Percentiles rank a stretch among this genome's conserved stretches.
phyloP scores from a whole-genome alignment of 2,888 invertebrate species.

The Netelia fuscicornis region DNA sequence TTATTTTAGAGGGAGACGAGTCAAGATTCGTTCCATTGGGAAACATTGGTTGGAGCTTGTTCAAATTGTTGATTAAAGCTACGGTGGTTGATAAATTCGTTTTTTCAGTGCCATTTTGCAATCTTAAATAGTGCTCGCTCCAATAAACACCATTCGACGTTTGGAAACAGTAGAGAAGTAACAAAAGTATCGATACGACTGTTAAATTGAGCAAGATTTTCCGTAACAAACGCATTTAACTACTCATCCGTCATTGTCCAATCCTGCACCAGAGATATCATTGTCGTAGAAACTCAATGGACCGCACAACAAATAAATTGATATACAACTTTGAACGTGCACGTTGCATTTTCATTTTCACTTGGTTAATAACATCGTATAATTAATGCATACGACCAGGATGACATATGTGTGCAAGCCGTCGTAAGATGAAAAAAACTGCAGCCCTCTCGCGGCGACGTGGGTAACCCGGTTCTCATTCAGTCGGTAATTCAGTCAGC shows the following conservation, averaged over 20 bases:
- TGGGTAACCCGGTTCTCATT: too few relatives aligned
- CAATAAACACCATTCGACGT: constrained; percentile 76
- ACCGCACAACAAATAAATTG: not conserved
- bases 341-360: constrained; percentile 58
- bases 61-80: constrained; percentile 25
- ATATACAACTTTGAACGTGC: constrained; percentile 25
- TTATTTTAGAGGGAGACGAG: constrained; percentile 32
- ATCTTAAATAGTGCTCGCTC: constrained; percentile 64
- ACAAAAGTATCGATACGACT: constrained; percentile 76
- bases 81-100: constrained; percentile 73
- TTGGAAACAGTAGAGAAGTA: constrained; percentile 81
- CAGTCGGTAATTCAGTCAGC: too few relatives aligned
- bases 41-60: constrained; percentile 22
- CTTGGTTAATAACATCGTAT: constrained; percentile 4
- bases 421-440: too few relatives aligned
- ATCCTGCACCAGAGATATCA: constrained; percentile 34
- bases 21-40: constrained; percentile 17
- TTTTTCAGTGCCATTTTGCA: constrained; percentile 71
- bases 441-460: too few relatives aligned
- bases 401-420: too few relatives aligned
- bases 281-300: constrained; percentile 29
- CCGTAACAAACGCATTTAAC: constrained; percentile 83
- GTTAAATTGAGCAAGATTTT: constrained; percentile 80
- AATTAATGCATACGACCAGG: not conserved
- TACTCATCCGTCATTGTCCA: constrained; percentile 72